A percentile compares a stretch with the other conserved stretches of the same genome.
Conservation (phyloP, 92 coral and sea anemone species). For the Porites rus region DNA sequence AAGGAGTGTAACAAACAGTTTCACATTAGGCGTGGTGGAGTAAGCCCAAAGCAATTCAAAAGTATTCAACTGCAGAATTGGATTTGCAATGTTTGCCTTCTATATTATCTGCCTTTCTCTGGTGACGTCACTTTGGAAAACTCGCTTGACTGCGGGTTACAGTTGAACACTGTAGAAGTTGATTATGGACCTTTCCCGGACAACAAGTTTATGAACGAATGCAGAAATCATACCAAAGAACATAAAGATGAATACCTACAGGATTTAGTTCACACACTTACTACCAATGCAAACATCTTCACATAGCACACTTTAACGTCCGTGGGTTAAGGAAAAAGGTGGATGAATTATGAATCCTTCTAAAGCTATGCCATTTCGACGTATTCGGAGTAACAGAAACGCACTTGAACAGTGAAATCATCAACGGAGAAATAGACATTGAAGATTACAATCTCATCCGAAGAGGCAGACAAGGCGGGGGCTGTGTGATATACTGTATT, state of each 20-base stretch:
- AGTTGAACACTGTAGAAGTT: no score
- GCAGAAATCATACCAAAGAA: neutral
- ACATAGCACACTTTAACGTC: slow-evolving; percentile 4
- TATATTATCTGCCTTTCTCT: no score
- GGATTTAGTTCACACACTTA: neutral
- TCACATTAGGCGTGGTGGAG: no score
- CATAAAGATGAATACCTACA: neutral
- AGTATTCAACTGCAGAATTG: no score
- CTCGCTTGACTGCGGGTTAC: no score
- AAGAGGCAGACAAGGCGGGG: slow-evolving; percentile 30
- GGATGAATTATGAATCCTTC: neutral
- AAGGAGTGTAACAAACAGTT: no score
- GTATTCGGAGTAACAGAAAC: neutral
- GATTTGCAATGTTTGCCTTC: no score
- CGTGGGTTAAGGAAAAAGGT: slow-evolving; percentile 2
- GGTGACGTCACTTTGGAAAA: no score
- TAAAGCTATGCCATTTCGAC: neutral
- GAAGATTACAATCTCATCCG: neutral
- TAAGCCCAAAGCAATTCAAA: no score
- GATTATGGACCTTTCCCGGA: no score
- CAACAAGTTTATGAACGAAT: neutral
- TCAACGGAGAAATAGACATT: no score
- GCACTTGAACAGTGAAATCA: neutral
- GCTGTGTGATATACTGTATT: neutral
- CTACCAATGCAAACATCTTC: neutral